Evolutionary conservation across 2,797 vertebrate genomes (phyloP).

Genomic region (Amniataba percoides): DNA sequence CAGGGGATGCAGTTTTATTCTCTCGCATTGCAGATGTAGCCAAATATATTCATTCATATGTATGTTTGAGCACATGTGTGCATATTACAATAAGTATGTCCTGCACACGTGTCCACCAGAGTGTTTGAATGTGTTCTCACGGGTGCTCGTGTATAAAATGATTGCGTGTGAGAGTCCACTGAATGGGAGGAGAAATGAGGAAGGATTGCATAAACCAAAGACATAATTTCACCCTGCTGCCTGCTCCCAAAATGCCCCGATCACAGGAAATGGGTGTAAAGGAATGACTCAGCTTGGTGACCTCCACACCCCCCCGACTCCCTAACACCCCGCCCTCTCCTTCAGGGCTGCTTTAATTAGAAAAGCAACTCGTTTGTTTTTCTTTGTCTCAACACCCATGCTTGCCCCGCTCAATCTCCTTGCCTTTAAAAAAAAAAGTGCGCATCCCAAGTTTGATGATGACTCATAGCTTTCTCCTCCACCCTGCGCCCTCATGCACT

Average conservation of each 20-base stretch:
- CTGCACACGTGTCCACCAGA: not conserved
- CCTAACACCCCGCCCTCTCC: slow-evolving; percentile 58
- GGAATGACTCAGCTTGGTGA: slow-evolving; percentile 77
- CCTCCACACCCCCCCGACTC: slow-evolving; percentile 48
- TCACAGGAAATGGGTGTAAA: slow-evolving; percentile 80
- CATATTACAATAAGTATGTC: not conserved
- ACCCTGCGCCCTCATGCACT: slow-evolving; percentile 66
- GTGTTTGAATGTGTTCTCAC: not conserved
- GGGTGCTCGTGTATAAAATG: slow-evolving; percentile 2
- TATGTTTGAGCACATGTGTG: slow-evolving; percentile 6
- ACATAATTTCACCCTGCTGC: slow-evolving; percentile 50
- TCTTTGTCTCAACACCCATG: slow-evolving; percentile 62
- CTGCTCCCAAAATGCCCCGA: slow-evolving; percentile 62
- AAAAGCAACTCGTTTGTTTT: slow-evolving; percentile 74
- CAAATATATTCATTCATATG: not conserved
- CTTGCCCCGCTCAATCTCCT: slow-evolving; percentile 37
- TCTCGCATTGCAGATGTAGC: not conserved
- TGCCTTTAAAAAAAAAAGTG: slow-evolving; percentile 60
- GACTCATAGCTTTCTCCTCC: slow-evolving; percentile 82
- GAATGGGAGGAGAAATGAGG: slow-evolving; percentile 36
- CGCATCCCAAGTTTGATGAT: slow-evolving; percentile 70
- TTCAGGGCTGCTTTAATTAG: slow-evolving; percentile 76
- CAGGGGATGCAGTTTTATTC: not conserved
- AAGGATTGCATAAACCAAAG: slow-evolving; percentile 57
- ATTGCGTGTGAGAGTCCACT: slow-evolving; percentile 44